Base-by-base conservation (phyloP, 2,888 invertebrate species). In the Bugula neritina region DNA sequence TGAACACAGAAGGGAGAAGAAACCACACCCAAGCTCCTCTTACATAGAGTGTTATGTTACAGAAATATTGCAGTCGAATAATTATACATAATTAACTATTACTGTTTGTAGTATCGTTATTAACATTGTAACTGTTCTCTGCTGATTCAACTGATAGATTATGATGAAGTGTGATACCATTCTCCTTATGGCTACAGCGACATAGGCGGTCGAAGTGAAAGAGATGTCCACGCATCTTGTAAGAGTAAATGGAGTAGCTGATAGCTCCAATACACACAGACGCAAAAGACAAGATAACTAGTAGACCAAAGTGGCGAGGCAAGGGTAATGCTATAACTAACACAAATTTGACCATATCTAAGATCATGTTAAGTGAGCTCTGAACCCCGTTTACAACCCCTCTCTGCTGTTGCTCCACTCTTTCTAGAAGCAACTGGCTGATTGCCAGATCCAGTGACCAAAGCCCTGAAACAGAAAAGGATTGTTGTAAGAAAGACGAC, bases 351-450 rank as follows among this genome's bases (percentile, higher is more conserved):
- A 86, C 70, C 76, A 87, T 81, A 75, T 86, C 85, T 82, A 87
- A 82, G n/a, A 83, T 74, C 78, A 83, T 83, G 78, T 87, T 87
- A n/a, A 87, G 77, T 1, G 86, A 85, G 71, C 79, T 82, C 76
- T 87, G 87, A 1, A 87, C 86, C 1, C 87, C 87, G 73, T 83
- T 84, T n/a, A 87, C 83, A 3, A 83, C 81, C 2, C 87, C 87
- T 29, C 87, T 79, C 74, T 86, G 83, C 1, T 77, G 74, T 73
- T 87, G 86, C 2, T 74, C 77, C 0, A 87, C 85, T 21, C 78
- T 78, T 78, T 87, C 86, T 77, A 87, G 85, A 73, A 87, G 81
- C 29, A 86, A 79, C 78, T 87, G 87, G 23, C 84, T 86, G 25
- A 87, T 85, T 1, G 85, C 82, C 72, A 87, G 77, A 77, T 87